phyloP scores from a whole-genome alignment of 2,113 vertebrate species.

The Castor canadensis region DNA sequence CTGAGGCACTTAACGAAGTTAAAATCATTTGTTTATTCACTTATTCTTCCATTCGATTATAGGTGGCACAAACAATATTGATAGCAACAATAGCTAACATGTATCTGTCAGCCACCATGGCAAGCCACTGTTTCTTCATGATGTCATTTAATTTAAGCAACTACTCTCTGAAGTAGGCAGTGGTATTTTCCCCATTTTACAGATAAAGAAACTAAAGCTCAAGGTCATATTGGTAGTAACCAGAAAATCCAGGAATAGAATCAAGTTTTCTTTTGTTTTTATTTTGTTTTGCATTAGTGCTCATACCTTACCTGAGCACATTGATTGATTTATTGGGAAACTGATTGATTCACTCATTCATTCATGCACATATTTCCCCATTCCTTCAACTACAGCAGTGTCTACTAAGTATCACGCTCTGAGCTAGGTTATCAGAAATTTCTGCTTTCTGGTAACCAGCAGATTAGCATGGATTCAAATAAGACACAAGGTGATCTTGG shows the following conservation, averaged over 20 bases:
- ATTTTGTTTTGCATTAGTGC: background rate
- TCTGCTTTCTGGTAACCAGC: background rate
- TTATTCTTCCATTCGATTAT: background rate
- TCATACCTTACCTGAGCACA: background rate
- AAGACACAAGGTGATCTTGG: background rate
- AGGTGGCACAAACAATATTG: background rate
- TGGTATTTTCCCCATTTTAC: background rate
- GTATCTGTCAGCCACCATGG: background rate
- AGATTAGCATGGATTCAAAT: slow-evolving; percentile 9
- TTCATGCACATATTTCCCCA: no score
- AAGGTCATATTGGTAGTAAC: background rate
- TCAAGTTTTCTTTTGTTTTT: background rate
- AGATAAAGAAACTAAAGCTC: background rate
- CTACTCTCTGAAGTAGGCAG: background rate
- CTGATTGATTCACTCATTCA: background rate
- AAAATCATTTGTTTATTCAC: background rate
- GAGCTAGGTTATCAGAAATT: background rate
- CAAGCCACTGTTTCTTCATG: background rate
- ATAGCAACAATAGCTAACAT: background rate
- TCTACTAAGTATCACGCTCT: background rate
- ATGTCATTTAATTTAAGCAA: background rate
- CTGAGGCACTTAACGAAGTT: background rate
- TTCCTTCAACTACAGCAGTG: background rate
- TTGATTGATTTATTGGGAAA: background rate
- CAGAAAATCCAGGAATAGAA: background rate